A percentile compares a stretch with the other conserved stretches of the same genome.
Evolutionary conservation across 2,797 vertebrate genomes (phyloP).

Genomic region (Danionella dracula): DNA sequence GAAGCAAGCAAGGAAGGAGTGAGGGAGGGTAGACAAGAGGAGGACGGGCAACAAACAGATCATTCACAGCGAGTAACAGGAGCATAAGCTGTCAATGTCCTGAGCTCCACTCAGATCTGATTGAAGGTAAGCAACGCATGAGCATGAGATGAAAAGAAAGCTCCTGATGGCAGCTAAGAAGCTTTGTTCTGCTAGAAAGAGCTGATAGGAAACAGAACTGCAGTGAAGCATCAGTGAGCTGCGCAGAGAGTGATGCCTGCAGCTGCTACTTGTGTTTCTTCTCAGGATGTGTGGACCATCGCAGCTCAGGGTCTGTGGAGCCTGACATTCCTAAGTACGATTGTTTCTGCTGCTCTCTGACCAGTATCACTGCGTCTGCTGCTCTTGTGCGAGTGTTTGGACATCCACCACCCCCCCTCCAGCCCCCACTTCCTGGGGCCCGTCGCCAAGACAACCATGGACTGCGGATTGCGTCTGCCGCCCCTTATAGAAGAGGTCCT

Average conservation of each 20-base stretch:
- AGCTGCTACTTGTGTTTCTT: neutral
- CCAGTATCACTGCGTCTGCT: constrained; percentile 30
- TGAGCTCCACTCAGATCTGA: constrained; percentile 45
- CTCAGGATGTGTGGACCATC: constrained; percentile 36
- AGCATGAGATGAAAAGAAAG: neutral
- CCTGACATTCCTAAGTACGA: constrained; percentile 31
- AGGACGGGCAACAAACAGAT: constrained; percentile 47
- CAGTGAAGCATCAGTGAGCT: neutral
- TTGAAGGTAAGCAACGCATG: constrained; percentile 56
- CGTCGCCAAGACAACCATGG: constrained; percentile 57
- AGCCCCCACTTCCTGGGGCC: constrained; percentile 6
- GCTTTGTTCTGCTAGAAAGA: constrained; percentile 13
- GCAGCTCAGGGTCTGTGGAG: constrained; percentile 33
- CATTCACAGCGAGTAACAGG: constrained; percentile 48
- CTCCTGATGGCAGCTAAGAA: constrained; percentile 5
- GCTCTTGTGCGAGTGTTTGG: constrained; percentile 18
- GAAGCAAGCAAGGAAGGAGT: neutral
- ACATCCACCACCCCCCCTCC: neutral
- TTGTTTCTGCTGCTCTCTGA: constrained; percentile 11
- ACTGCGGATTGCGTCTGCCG: constrained; percentile 66
- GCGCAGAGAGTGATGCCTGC: neutral
- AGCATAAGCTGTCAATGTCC: constrained; percentile 44
- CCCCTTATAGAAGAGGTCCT: constrained; percentile 73
- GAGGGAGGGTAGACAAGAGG: constrained; percentile 16
- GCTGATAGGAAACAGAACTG: neutral